Percentiles rank a stretch among this genome's conserved stretches.
Conservation (phyloP, 2,113 vertebrate genomes). For the Dunckerocampus dactyliophorus region DNA sequence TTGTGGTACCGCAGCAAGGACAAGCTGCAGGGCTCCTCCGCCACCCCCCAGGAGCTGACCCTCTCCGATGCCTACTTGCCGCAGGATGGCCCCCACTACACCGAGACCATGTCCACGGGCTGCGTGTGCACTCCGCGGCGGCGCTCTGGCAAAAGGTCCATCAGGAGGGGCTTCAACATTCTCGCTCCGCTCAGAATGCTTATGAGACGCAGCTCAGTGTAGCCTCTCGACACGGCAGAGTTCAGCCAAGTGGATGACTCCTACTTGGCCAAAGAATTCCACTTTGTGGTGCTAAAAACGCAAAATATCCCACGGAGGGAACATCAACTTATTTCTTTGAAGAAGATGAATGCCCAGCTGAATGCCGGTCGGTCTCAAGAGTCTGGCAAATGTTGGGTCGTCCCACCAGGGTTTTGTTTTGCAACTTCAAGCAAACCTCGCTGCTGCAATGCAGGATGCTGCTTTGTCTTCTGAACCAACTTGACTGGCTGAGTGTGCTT, state of each 20-base stretch:
- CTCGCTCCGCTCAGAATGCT: conserved; percentile 81
- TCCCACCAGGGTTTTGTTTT: too few species aligned
- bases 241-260: too few species aligned
- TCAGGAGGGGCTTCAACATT: conserved; percentile 83
- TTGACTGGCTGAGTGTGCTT: too few species aligned
- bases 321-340: too few species aligned
- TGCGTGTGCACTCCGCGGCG: conserved; percentile 82
- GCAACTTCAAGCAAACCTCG: too few species aligned
- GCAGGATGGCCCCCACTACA: conserved; percentile 74
- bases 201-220: conserved; percentile 90
- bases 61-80: conserved; percentile 84
- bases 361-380: too few species aligned
- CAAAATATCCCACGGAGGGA: background rate
- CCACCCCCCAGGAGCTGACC: conserved; percentile 83
- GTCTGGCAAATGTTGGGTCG: too few species aligned
- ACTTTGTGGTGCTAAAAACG: conserved; percentile 57
- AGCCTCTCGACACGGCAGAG: conserved; percentile 39
- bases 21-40: conserved; percentile 84
- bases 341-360: too few species aligned
- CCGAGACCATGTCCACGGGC: conserved; percentile 76
- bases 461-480: too few species aligned
- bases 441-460: too few species aligned
- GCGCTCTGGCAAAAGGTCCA: conserved; percentile 85
- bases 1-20: conserved; percentile 93
- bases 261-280: conserved; percentile 17